Evolutionary conservation across 1,140 invertebrate genomes (phyloP).

Genomic region (fruit fly (Drosophila melanogaster)): DNA sequence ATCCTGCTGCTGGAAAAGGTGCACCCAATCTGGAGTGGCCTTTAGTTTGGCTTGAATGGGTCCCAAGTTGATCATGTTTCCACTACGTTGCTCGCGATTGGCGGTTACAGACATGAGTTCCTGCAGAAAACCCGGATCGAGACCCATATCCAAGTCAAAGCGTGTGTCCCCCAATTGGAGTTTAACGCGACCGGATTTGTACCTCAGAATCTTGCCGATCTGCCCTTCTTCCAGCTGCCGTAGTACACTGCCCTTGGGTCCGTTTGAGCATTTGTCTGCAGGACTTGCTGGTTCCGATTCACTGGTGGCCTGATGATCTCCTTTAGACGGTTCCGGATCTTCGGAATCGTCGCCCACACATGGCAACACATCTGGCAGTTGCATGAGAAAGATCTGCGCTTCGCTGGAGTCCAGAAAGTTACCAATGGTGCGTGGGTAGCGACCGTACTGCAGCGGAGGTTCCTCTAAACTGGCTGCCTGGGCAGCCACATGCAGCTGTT

Average conservation of each 20-base stretch:
- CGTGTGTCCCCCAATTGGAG: conserved; percentile 85
- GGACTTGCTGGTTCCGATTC: conserved; percentile 37
- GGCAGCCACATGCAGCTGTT: conserved; percentile 44
- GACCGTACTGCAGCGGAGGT: conserved; percentile 64
- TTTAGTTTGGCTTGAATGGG: conserved; percentile 81
- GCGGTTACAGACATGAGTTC: conserved; percentile 82
- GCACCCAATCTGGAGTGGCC: conserved; percentile 84
- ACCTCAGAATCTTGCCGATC: conserved; percentile 86
- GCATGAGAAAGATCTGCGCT: conserved; percentile 76
- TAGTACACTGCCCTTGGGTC: conserved; percentile 51
- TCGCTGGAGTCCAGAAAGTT: conserved; percentile 55
- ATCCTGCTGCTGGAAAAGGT: conserved; percentile 75
- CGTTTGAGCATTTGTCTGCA: conserved; percentile 2
- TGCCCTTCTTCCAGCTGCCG: conserved; percentile 86
- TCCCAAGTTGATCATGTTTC: conserved; percentile 84
- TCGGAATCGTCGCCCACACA: conserved; percentile 78
- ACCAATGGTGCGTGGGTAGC: conserved; percentile 64
- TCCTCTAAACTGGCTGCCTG: conserved; percentile 42
- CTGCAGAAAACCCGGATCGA: conserved; percentile 84
- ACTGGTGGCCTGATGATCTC: conserved; percentile 10
- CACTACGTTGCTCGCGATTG: conserved; percentile 78
- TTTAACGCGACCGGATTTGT: conserved; percentile 86
- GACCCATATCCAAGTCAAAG: conserved; percentile 85
- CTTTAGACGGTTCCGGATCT: conserved; percentile 24
- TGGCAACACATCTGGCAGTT: conserved; percentile 85